Evolutionary conservation across 2,888 invertebrate genomes (phyloP).

Genomic region (Cheiracanthium punctorium): DNA sequence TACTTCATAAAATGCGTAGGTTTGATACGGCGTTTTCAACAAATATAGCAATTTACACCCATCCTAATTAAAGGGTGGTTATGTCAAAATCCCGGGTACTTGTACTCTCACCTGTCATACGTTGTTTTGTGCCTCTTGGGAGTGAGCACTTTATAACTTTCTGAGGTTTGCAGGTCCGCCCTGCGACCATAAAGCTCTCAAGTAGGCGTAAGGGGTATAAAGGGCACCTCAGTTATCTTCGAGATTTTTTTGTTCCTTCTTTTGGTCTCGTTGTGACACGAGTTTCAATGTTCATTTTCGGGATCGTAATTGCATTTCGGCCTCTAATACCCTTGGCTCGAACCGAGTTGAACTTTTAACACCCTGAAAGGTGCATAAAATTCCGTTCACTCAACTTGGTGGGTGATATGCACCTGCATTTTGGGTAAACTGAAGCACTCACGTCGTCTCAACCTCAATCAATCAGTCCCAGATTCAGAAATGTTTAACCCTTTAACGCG

Average conservation of each 20-base stretch:
- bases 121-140: not conserved
- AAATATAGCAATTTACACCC: conserved; percentile 48
- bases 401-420: no score
- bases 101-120: not conserved
- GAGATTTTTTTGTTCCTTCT: not conserved
- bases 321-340: not conserved
- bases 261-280: not conserved
- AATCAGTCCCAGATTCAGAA: no score
- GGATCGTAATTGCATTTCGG: not conserved
- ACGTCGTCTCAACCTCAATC: no score
- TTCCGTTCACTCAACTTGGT: no score
- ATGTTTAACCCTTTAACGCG: no score
- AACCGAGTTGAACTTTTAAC: not conserved
- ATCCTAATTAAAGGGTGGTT: conserved; percentile 36
- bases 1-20: conserved; percentile 5
- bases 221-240: not conserved
- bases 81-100: not conserved
- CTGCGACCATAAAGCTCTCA: not conserved
- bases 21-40: not conserved
- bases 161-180: conserved; percentile 34
- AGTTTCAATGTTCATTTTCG: not conserved
- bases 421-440: no score
- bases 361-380: no score
- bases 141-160: not conserved
- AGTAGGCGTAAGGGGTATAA: not conserved